Evolutionary conservation across 2,113 vertebrate species (phyloP), one percentile per base, ranked within the genome.

Genomic region (Siniperca knerii): DNA sequence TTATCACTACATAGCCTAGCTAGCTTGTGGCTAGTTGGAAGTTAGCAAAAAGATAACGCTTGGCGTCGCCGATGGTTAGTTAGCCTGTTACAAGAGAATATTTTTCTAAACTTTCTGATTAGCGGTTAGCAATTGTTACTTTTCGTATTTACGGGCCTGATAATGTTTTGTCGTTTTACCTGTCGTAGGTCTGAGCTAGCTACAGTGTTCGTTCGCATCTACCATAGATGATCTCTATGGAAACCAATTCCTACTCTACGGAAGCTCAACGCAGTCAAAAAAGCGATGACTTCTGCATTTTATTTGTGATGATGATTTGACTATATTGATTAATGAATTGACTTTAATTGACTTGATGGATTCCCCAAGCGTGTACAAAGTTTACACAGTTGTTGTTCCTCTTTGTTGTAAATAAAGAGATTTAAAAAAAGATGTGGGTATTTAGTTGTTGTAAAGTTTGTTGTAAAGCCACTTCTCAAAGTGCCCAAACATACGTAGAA

Each of bases 181-280:
- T 78, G 74, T 40, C 16, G n/a, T 15, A 61, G 77, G 2, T n/a
- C 29, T 6, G 2, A 52, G 71, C 44, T 77, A 46, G 40, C 37
- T 46, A 4, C 23, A 4, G 0, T 37, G 10, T 21, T 42, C 9
- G 6, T 40, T 64, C 13, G n/a, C 20, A 8, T 72, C 18, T 9
- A 5, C 55, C 4, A 2, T 1, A 29, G 23, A 48, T 1, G n/a
- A 85, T 94, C 29, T 54, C 91, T 79, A 93, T 92, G 84, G 93
- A 85, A 90, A 92, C 88, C 1, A 3, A 16, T 9, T 55, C 20
- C 1, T 48, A 3, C 5, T 0, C 52, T 87, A 92, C 89, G 90
- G 92, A 86, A 82, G 65, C 81, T 33, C 74, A 20, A 46, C 0
- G 13, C 0, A 2, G 20, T 15, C 89, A 79, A 83, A 88, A 29